These are phyloP conservation scores for Mus minutoides DNA, from an alignment of 2,797 vertebrate genomes.

Conservation along the genomic window DNA sequence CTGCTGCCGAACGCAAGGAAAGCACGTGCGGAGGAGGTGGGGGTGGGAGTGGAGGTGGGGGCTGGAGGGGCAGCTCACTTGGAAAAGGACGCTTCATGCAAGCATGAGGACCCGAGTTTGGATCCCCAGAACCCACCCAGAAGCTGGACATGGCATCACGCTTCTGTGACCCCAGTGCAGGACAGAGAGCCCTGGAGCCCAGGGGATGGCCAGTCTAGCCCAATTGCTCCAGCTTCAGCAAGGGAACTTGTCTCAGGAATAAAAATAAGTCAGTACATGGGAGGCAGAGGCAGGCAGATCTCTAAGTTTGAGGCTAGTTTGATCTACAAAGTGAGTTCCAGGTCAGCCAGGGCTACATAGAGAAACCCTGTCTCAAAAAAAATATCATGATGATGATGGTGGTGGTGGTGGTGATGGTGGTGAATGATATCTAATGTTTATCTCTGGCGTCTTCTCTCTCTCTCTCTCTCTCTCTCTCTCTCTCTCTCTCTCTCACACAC, in stretches of 20 bases:
- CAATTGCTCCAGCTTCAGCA: not conserved
- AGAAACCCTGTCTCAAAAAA: not conserved
- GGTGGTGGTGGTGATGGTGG: no score
- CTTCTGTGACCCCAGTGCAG: not conserved
- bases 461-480: no score
- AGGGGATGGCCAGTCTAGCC: not conserved
- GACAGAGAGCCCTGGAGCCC: no score
- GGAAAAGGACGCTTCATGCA: not conserved
- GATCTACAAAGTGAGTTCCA: not conserved
- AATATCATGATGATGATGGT: not conserved
- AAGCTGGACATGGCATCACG: not conserved
- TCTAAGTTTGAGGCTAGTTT: not conserved
- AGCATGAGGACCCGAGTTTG: not conserved
- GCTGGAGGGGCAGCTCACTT: not conserved
- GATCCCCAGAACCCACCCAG: not conserved
- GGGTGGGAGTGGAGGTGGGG: no score
- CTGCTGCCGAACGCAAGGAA: not conserved
- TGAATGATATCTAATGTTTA: not conserved
- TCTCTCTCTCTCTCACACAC: no score
- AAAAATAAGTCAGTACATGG: not conserved
- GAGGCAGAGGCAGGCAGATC: not conserved
- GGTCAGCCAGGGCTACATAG: not conserved
- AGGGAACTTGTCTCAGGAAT: not conserved
- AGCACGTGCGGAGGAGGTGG: not conserved
- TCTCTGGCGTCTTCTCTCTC: not conserved